phyloP scores from a whole-genome alignment of 1,140 invertebrate species.

The Brachionus manjavacas region DNA sequence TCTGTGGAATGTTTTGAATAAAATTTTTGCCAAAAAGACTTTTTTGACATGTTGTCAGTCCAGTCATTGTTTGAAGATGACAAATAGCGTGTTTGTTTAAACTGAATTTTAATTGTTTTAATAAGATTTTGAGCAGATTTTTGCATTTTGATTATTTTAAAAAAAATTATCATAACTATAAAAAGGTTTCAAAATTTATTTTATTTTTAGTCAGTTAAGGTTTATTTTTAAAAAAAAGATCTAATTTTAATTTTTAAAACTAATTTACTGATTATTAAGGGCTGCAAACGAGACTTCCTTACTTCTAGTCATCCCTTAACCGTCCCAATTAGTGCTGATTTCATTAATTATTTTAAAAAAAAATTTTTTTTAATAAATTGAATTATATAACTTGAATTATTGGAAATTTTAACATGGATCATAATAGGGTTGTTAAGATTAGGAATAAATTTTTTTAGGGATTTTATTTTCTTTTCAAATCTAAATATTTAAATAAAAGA shows the following conservation, averaged over 20 bases:
- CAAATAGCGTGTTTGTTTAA: not conserved
- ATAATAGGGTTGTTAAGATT: no score
- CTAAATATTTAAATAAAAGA: no score
- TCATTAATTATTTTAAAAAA: no score
- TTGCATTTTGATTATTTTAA: not conserved
- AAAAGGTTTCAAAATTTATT: not conserved
- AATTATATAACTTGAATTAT: no score
- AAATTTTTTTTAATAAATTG: no score
- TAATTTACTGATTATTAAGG: no score
- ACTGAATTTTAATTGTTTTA: not conserved
- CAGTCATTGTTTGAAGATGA: not conserved
- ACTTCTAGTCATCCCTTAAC: no score
- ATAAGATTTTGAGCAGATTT: not conserved
- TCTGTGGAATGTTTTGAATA: not conserved
- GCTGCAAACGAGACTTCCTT: no score
- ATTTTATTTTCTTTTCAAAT: no score
- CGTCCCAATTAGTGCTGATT: no score
- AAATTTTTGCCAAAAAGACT: conserved; percentile 16
- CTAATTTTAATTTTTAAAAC: not conserved
- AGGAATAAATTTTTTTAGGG: no score
- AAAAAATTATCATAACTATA: not conserved
- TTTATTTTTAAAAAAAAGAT: not conserved
- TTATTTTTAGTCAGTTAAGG: not conserved
- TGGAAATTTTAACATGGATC: no score
- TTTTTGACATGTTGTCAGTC: conserved; percentile 23